Base-by-base conservation (phyloP, 2,888 invertebrate species). In the Prosopocoilus inquinatus region DNA sequence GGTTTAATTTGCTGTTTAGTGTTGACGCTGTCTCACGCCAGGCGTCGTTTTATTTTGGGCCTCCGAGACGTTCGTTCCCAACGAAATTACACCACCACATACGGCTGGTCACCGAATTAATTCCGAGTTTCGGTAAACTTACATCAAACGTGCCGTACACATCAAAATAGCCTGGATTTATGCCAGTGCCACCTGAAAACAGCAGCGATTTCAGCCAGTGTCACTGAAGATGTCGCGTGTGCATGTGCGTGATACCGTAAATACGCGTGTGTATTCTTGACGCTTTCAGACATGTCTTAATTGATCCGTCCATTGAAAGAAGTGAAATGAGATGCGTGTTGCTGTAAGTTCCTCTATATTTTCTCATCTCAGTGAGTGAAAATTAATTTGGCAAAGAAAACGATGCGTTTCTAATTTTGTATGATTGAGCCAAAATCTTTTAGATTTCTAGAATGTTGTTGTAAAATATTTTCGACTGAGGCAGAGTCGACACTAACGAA, bases 131-230 rank as follows among this genome's bases (percentile, higher is more conserved):
- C 41, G 35, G 41, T 55, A 45, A 60, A 53, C 38, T 50, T 47
- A 43, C 34, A 35, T 34, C 43, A 48, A 48, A 53, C 53, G 47
- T 53, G 48, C 32, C 15, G 53, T 54, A 57, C 64, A 50, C 20
- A 28, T 28, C 20, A 64, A 70, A 70, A 70, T 70, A 69, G 67
- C 68, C 68, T 71, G 69, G 69, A 66, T 45, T 41, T 38, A 43
- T 59, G 67, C 69, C 70, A 70, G 66, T 65, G 65, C 66, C 67
- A 70, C 69, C 67, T 67, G 65, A 59, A 50, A 50, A 50, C 46
- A 47, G 48, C 54, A 28, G 20, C 47, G 54, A 46, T 39, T 50
- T 50, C 55, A 41, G 45, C 47, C 50, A 55, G 55, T 55, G 55
- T 50, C 55, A 55, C 46, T 55, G 39, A 46, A 50, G 46, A 47